Evolutionary conservation across 2,888 invertebrate species (phyloP), one percentile per base, ranked within the genome.

Genomic region (Nomada flava): DNA sequence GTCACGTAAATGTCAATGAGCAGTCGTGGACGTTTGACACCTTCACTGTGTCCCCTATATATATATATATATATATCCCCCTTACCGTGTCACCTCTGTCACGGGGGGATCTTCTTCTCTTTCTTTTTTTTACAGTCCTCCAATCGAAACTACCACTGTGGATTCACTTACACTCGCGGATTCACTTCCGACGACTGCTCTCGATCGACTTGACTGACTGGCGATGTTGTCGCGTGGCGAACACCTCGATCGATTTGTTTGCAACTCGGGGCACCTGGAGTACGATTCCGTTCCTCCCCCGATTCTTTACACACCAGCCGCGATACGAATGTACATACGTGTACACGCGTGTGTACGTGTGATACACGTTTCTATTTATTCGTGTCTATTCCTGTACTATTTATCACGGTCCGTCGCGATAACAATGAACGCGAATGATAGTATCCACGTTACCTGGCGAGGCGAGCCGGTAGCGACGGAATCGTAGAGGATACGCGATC

Each of bases 1-100:
- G 90, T 89, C 90, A 90, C 81, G 87, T 82, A 88, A 90, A 89
- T 90, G 90, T 90, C 89, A 89, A 86, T 85, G 85, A 87, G 86
- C 76, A 82, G 84, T 86, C 87, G 69, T 64, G 71, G 83, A 88
- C 78, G 84, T 86, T 86, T 88, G 88, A 85, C 88, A 84, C 87
- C 86, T 87, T 87, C 82, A 79, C 83, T 53, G 77, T 65, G 65
- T 62, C 67, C 72, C 68, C 67, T 67, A 57, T 36, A 20, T 10
- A 20, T 20, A 20, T 20, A 20, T 20, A 20, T 36, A 36, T 36
- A 20, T 36, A 36, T 36, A 29, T 29, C 57, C 57, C 26, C 20
- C 13, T 57, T 69, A 20, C 75, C 59, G 57, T 10, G 63, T 59
- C 50, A 44, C 59, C 70, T 4, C 26, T n/a, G 18, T 23, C 20